These are phyloP conservation scores for Agrochola litura DNA, from an alignment of 2,888 invertebrate genomes.

Conservation along the genomic window DNA sequence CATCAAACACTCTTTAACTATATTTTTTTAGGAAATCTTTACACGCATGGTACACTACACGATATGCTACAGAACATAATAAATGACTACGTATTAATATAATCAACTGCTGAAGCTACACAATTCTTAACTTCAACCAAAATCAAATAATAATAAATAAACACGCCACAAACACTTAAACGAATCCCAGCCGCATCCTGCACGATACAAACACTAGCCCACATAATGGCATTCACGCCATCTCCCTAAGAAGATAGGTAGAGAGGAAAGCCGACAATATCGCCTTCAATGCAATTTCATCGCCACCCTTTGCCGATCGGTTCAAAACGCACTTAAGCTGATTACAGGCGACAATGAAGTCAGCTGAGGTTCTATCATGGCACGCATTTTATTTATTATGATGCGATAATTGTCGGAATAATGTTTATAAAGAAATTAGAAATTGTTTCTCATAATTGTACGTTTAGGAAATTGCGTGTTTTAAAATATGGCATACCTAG, in stretches of 20 bases:
- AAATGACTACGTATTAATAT: neutral
- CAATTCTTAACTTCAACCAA: neutral
- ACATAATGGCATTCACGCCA: constrained; percentile 45
- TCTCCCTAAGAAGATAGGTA: constrained; percentile 41
- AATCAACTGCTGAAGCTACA: neutral
- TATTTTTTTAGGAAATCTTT: no score
- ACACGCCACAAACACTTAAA: neutral
- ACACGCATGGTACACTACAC: neutral
- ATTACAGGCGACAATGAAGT: constrained; percentile 42
- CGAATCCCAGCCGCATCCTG: neutral
- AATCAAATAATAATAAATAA: neutral
- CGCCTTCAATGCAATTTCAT: constrained; percentile 37
- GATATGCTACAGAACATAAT: no score
- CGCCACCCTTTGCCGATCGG: constrained; percentile 32
- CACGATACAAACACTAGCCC: neutral
- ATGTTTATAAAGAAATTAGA: neutral
- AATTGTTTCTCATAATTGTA: neutral
- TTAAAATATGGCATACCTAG: no score
- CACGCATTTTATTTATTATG: neutral
- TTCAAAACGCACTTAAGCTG: constrained; percentile 36
- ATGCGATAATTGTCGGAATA: neutral
- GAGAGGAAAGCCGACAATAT: constrained; percentile 29
- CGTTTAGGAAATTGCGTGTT: neutral
- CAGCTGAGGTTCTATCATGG: constrained; percentile 1
- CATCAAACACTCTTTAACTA: neutral